A percentile compares a stretch with the other conserved stretches of the same genome.
Evolutionary conservation across 2,797 vertebrate species (phyloP).

Genomic region (Phoxinus dragarum): DNA sequence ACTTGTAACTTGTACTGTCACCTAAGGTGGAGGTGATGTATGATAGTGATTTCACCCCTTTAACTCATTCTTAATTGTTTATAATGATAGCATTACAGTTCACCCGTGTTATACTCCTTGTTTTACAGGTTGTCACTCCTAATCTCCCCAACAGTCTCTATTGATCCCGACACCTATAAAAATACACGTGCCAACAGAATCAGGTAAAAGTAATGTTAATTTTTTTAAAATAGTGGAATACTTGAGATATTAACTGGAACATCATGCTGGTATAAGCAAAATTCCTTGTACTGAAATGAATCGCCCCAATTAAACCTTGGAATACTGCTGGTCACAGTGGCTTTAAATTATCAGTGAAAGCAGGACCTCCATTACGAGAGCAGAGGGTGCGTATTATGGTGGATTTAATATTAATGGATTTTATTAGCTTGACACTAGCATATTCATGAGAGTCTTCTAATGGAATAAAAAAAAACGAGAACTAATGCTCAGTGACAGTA

Average conservation of each 20-base stretch:
- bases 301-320: conserved; percentile 57
- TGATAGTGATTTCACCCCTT: background rate
- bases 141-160: background rate
- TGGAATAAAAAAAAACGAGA: conserved; percentile 59
- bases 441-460: conserved; percentile 72
- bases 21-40: background rate
- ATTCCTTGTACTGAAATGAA: conserved; percentile 47
- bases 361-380: conserved; percentile 62
- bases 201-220: background rate
- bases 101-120: background rate
- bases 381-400: conserved; percentile 66
- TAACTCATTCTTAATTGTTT: background rate
- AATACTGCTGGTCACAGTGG: conserved; percentile 52
- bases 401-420: conserved; percentile 75
- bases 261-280: conserved; percentile 38
- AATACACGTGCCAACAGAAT: background rate
- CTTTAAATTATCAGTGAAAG: conserved; percentile 55
- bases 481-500: conserved; percentile 53
- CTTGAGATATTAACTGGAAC: background rate
- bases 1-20: background rate
- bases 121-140: background rate
- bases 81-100: background rate
- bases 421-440: conserved; percentile 73
- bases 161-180: background rate
- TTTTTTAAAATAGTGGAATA: background rate